Conservation (phyloP, 92 coral and sea anemone species). For the Pocillopora grandis region DNA sequence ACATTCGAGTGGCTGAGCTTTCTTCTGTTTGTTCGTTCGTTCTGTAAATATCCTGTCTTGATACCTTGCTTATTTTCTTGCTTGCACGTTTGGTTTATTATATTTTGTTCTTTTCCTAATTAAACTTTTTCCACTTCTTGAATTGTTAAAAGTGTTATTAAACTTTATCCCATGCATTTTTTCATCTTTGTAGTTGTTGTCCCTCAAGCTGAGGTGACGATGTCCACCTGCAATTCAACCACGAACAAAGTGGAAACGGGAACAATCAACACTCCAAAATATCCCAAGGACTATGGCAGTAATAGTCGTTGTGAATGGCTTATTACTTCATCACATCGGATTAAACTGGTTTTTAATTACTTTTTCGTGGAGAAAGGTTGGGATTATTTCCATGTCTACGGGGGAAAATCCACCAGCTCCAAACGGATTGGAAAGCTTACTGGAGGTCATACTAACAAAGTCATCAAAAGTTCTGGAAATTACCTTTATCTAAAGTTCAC, state of each 20-base stretch:
- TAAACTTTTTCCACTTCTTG: too few species aligned
- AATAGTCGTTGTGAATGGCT: not conserved
- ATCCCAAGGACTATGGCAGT: not conserved
- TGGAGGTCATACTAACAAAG: not conserved
- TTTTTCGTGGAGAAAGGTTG: not conserved
- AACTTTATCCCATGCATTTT: not conserved
- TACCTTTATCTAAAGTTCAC: not conserved
- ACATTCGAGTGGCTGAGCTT: too few species aligned
- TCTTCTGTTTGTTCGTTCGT: too few species aligned
- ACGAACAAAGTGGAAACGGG: not conserved
- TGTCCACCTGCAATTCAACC: not conserved
- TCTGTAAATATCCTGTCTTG: too few species aligned
- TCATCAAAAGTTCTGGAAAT: not conserved
- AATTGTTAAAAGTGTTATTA: too few species aligned
- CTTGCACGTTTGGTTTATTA: too few species aligned
- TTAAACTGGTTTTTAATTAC: not conserved
- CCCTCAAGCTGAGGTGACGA: not conserved
- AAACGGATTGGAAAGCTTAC: not conserved
- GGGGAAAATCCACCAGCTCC: not conserved
- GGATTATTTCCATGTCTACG: not conserved
- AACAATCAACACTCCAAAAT: not conserved
- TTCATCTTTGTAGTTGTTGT: not conserved
- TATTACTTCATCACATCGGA: not conserved
- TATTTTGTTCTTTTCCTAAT: too few species aligned
- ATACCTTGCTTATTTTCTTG: too few species aligned